Evolutionary conservation across 2,888 invertebrate species (phyloP).

Genomic region (Philopedon plagiatum): DNA sequence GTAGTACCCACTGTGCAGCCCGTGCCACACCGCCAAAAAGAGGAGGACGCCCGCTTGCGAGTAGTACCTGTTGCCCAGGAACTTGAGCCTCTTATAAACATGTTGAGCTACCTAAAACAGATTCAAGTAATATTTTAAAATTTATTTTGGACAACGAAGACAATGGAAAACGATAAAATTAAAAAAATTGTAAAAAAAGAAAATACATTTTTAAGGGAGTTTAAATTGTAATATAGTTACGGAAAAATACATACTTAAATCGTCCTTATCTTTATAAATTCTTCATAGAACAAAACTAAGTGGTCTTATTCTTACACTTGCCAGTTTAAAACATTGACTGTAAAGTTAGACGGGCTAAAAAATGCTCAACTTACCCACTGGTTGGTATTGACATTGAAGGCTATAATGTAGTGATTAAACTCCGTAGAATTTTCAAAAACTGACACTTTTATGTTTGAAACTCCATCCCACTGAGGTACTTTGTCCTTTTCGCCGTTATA

Average conservation of each 20-base stretch:
- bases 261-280: too few species aligned
- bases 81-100: conserved; percentile 93
- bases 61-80: conserved; percentile 83
- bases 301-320: too few species aligned
- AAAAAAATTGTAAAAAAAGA: too few species aligned
- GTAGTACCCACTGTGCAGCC: conserved; percentile 95
- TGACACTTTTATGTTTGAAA: conserved; percentile 88
- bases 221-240: too few species aligned
- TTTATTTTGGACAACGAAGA: neutral
- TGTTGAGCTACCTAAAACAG: conserved; percentile 78
- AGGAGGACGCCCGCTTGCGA: conserved; percentile 88
- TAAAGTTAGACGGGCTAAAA: too few species aligned
- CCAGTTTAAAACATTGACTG: too few species aligned
- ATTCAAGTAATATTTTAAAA: too few species aligned
- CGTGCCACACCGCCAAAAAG: conserved; percentile 97
- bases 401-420: conserved; percentile 89
- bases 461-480: conserved; percentile 85
- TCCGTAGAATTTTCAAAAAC: conserved; percentile 87
- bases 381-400: conserved; percentile 97
- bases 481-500: conserved; percentile 83
- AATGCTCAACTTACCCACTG: conserved; percentile 87
- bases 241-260: too few species aligned
- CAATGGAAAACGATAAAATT: too few species aligned
- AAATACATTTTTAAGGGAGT: too few species aligned
- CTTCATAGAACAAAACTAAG: too few species aligned